Evolutionary conservation across 1,140 invertebrate genomes (phyloP).

Genomic region (Acromyrmex echinatior): DNA sequence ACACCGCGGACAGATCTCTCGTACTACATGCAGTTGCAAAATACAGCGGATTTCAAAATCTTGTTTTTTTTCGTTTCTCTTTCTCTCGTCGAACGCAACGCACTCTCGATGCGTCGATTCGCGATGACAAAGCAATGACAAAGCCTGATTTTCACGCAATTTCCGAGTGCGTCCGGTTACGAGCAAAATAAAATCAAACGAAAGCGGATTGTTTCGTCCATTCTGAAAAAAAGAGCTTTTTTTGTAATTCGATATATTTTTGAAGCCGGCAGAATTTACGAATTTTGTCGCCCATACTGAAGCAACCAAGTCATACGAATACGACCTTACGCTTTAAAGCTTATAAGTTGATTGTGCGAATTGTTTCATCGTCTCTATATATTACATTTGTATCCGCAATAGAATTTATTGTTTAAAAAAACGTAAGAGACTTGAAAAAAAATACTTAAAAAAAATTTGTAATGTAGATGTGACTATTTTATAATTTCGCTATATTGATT

Average conservation of each 20-base stretch:
- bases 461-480: too few relatives aligned
- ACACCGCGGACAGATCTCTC: slow-evolving; percentile 26
- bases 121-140: slow-evolving; percentile 48
- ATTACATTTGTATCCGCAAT: not conserved
- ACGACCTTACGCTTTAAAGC: slow-evolving; percentile 18
- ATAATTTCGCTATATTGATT: too few relatives aligned
- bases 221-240: slow-evolving; percentile 14
- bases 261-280: slow-evolving; percentile 38
- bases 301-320: slow-evolving; percentile 40
- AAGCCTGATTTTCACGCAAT: slow-evolving; percentile 56
- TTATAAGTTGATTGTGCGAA: slow-evolving; percentile 49
- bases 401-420: not conserved
- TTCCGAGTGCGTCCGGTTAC: slow-evolving; percentile 29
- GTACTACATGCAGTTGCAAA: slow-evolving; percentile 8
- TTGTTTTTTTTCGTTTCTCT: not conserved
- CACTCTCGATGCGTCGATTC: slow-evolving; percentile 26
- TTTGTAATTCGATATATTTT: slow-evolving; percentile 59
- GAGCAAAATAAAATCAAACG: slow-evolving; percentile 51
- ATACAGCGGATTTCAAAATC: slow-evolving; percentile 36
- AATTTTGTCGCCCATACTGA: slow-evolving; percentile 14
- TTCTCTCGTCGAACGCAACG: not conserved
- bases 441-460: not conserved
- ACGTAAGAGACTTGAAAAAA: not conserved
- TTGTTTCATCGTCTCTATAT: slow-evolving; percentile 26
- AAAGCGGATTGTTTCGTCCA: slow-evolving; percentile 37